phyloP scores from a whole-genome alignment of 2,797 vertebrate genomes.

The Bradypodion ventrale region DNA sequence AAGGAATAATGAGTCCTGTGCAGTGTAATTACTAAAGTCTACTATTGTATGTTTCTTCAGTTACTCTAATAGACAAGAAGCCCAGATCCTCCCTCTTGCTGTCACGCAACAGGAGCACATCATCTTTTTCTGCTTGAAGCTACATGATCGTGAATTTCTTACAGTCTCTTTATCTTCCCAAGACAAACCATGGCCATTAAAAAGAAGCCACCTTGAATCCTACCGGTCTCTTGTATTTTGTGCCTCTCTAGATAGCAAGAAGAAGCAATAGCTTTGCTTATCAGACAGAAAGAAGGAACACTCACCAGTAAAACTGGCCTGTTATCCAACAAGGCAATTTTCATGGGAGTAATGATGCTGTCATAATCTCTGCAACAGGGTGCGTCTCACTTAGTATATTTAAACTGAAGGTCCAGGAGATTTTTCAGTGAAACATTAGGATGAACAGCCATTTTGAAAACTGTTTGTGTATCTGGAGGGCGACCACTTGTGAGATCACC shows the following conservation, averaged over 20 bases:
- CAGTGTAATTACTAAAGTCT: neutral
- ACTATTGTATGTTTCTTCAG: conserved; percentile 21
- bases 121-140: neutral
- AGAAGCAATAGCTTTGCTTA: neutral
- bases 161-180: neutral
- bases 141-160: neutral
- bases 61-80: neutral
- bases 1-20: neutral
- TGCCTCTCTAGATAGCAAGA: neutral
- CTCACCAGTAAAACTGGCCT: neutral
- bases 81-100: neutral
- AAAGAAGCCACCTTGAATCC: neutral
- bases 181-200: neutral
- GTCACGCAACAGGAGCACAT: neutral
- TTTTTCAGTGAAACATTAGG: neutral
- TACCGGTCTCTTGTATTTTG: neutral
- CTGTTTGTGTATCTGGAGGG: neutral
- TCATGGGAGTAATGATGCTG: neutral
- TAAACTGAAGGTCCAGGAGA: neutral
- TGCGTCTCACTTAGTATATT: neutral
- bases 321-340: neutral
- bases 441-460: neutral
- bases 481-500: too few species aligned
- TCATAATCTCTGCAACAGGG: neutral
- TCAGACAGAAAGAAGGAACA: neutral